Evolutionary conservation across 1,140 invertebrate species (phyloP).

Genomic region (Aleiodes sp.): DNA sequence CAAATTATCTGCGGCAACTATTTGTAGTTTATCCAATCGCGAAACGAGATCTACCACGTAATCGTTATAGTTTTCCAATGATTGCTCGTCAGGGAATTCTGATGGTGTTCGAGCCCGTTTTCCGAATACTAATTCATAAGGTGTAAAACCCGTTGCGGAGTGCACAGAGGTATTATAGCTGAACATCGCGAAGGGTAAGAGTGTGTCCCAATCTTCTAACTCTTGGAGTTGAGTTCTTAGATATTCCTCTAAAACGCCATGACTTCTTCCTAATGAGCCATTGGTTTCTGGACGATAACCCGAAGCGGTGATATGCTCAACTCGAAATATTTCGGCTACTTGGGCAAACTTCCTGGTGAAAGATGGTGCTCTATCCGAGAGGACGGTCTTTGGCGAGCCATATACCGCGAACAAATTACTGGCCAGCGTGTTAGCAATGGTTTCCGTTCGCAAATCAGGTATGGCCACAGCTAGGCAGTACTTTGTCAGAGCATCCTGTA

Average conservation of each 20-base stretch:
- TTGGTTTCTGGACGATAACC: conserved; percentile 30
- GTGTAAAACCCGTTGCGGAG: too few species aligned
- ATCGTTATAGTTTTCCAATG: not conserved
- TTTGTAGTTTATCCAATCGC: not conserved
- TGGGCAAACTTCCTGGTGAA: conserved; percentile 41
- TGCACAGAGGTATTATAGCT: too few species aligned
- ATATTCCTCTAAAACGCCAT: conserved; percentile 4
- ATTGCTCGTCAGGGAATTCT: conserved; percentile 15
- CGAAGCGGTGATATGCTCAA: conserved; percentile 25
- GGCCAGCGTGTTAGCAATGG: conserved; percentile 40
- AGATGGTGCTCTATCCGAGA: conserved; percentile 46
- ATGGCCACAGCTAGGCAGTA: conserved; percentile 39
- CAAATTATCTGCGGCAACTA: not conserved
- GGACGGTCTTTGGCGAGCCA: conserved; percentile 43
- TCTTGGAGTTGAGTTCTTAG: not conserved
- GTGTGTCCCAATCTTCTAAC: not conserved
- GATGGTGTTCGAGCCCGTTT: conserved; percentile 6
- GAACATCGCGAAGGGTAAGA: not conserved
- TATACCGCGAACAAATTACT: conserved; percentile 23
- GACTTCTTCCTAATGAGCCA: conserved; percentile 14
- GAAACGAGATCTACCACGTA: not conserved
- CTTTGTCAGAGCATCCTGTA: conserved; percentile 49
- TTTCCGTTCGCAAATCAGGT: conserved; percentile 38
- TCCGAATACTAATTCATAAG: too few species aligned
- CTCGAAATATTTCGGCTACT: conserved; percentile 40